A percentile compares a stretch with the other conserved stretches of the same genome.
phyloP scores from a whole-genome alignment of 2,113 vertebrate species.

The Carettochelys insculpta region DNA sequence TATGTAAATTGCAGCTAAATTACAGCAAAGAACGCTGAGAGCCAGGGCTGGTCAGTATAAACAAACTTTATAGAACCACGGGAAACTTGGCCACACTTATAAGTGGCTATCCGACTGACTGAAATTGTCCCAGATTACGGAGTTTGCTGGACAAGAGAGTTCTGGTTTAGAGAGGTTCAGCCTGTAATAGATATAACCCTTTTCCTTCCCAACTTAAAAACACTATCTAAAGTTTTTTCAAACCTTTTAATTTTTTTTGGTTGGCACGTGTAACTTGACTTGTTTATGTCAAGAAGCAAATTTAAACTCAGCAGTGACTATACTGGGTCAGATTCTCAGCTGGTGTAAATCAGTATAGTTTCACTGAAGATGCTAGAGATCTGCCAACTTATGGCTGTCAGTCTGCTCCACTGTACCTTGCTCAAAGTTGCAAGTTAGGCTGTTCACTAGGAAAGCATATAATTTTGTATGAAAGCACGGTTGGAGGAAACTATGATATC shows the following conservation, averaged over 20 bases:
- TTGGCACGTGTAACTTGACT: not conserved
- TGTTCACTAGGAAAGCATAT: constrained; percentile 47
- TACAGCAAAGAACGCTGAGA: too few species aligned
- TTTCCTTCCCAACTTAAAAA: not conserved
- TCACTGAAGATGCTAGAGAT: not conserved
- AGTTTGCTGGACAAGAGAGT: too few species aligned
- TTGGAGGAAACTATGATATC: constrained; percentile 65
- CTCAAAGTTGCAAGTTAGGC: constrained; percentile 57
- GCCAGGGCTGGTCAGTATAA: too few species aligned
- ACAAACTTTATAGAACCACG: too few species aligned
- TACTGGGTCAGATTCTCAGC: accelerated
- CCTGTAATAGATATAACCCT: not conserved
- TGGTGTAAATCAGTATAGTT: not conserved
- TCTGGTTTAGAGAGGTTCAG: too few species aligned
- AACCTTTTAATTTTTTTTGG: not conserved
- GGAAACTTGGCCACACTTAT: too few species aligned
- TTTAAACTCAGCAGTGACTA: constrained; percentile 1
- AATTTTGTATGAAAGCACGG: constrained; percentile 62
- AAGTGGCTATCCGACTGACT: too few species aligned
- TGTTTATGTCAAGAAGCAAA: not conserved
- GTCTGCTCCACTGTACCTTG: constrained; percentile 9
- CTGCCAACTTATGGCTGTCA: constrained; percentile 40
- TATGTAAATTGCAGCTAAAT: too few species aligned
- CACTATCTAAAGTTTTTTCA: not conserved
- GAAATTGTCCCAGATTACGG: too few species aligned